These are phyloP conservation scores for Amphipoea oculea DNA, from an alignment of 2,888 invertebrate genomes.

Conservation along the genomic window DNA sequence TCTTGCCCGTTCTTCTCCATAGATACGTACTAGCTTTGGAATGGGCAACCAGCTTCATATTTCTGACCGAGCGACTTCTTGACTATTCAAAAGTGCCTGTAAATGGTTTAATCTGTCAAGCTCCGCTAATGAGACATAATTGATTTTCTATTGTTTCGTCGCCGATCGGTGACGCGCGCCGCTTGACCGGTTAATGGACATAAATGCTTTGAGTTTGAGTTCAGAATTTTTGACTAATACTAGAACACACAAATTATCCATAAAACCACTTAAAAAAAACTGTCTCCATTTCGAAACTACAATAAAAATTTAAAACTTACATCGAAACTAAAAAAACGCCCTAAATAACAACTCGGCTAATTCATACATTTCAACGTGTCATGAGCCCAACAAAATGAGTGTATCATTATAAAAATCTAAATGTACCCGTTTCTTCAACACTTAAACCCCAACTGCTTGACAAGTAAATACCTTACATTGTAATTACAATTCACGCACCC, in stretches of 20 bases:
- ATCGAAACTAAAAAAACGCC: constrained; percentile 35
- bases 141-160: no score
- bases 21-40: background rate
- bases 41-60: no score
- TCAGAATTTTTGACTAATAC: background rate
- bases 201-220: background rate
- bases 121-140: no score
- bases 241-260: background rate
- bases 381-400: constrained; percentile 60
- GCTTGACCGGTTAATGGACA: background rate
- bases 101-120: background rate
- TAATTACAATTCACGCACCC: constrained; percentile 81
- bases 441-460: constrained; percentile 74
- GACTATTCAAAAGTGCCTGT: background rate
- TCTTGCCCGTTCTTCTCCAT: background rate
- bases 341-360: constrained; percentile 53
- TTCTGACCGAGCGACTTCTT: background rate
- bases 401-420: constrained; percentile 69
- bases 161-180: no score
- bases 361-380: constrained; percentile 66
- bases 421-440: constrained; percentile 68
- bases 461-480: constrained; percentile 82
- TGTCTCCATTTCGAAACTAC: background rate
- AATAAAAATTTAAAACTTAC: constrained; percentile 10
- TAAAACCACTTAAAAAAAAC: background rate